Conservation (phyloP, 2,888 invertebrate genomes). For the Cosmopolites sordidus region DNA sequence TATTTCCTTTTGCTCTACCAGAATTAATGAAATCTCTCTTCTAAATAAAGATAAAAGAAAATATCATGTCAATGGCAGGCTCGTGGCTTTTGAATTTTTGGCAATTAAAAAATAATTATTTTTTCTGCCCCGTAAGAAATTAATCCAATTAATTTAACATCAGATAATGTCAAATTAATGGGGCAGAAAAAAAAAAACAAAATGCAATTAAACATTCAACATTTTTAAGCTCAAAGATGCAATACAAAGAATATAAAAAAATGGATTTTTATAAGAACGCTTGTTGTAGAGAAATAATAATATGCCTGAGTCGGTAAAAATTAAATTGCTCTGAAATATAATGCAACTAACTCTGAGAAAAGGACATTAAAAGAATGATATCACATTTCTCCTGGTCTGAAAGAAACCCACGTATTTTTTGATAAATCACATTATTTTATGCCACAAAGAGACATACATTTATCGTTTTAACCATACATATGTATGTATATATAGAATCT, state of each 20-base stretch:
- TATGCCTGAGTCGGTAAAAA: neutral
- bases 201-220: neutral
- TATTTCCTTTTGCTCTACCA: too few species aligned
- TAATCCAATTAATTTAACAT: neutral
- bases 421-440: slow-evolving; percentile 13
- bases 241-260: neutral
- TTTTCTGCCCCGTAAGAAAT: neutral
- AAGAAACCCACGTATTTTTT: slow-evolving; percentile 15
- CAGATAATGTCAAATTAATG: neutral
- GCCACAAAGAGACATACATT: slow-evolving; percentile 10
- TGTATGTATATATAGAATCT: neutral
- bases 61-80: too few species aligned
- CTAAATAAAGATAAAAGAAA: too few species aligned
- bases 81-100: too few species aligned
- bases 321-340: slow-evolving; percentile 1
- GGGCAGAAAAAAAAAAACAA: neutral
- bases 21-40: too few species aligned
- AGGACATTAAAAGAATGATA: slow-evolving; percentile 18
- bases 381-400: slow-evolving; percentile 11
- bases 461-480: slow-evolving; percentile 14
- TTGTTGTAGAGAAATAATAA: neutral
- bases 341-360: neutral
- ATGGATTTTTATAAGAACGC: neutral
- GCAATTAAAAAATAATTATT: too few species aligned
- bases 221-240: neutral